Conservation (phyloP, 1,140 invertebrate genomes). For the Charaxes varanes region DNA sequence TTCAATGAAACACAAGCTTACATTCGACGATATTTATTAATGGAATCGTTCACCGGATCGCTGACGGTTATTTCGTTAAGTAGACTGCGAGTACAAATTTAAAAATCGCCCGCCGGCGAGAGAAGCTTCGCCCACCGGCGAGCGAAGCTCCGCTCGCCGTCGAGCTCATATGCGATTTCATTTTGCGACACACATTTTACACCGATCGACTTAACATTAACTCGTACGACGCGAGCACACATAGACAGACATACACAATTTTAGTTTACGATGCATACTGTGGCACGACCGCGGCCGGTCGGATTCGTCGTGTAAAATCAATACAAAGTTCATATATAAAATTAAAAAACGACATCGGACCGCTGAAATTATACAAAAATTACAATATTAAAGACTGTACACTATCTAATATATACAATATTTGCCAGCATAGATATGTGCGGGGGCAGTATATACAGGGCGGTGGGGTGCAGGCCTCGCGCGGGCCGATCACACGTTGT, state of each 20-base stretch:
- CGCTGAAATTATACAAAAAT: slow-evolving; percentile 75
- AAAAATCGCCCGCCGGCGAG: slow-evolving; percentile 63
- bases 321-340: slow-evolving; percentile 75
- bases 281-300: slow-evolving; percentile 66
- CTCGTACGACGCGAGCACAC: slow-evolving; percentile 73
- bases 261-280: slow-evolving; percentile 70
- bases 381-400: slow-evolving; percentile 75
- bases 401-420: slow-evolving; percentile 76
- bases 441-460: slow-evolving; percentile 68
- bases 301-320: slow-evolving; percentile 75
- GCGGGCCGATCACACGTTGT: slow-evolving; percentile 79
- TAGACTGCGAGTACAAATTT: slow-evolving; percentile 73
- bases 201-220: slow-evolving; percentile 72
- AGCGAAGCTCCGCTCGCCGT: slow-evolving; percentile 51
- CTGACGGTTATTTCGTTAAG: slow-evolving; percentile 73
- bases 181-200: slow-evolving; percentile 72
- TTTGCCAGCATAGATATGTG: slow-evolving; percentile 70
- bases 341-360: slow-evolving; percentile 74
- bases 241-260: slow-evolving; percentile 74
- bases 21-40: slow-evolving; percentile 77
- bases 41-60: slow-evolving; percentile 73
- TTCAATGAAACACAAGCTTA: slow-evolving; percentile 59
- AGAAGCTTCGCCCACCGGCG: slow-evolving; percentile 45
- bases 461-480: slow-evolving; percentile 43
- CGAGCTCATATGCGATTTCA: slow-evolving; percentile 64